Conservation (phyloP, 2,113 vertebrate species). For the Sinocyclocheilus anophthalmus region DNA sequence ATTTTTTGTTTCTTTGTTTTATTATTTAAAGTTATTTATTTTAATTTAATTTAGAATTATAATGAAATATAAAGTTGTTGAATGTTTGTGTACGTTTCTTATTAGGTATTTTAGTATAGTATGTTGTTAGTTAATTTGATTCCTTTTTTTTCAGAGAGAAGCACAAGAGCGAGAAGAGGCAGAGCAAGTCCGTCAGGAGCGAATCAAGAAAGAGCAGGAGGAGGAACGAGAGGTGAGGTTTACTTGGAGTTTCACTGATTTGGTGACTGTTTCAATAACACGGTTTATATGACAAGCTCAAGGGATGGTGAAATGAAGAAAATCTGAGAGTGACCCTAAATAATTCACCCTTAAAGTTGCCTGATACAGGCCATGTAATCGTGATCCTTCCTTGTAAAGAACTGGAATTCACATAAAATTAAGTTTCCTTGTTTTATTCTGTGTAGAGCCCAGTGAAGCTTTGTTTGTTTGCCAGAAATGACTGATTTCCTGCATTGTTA, state of each 20-base stretch:
- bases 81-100: not conserved
- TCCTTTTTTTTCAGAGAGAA: conserved; percentile 83
- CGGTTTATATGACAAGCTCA: not conserved
- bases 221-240: conserved; percentile 93
- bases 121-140: not conserved
- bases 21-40: not conserved
- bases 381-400: not conserved
- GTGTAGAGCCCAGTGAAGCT: not conserved
- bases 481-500: conserved; percentile 1
- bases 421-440: conserved; percentile 20
- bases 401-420: not conserved
- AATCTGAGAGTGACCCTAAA: not conserved
- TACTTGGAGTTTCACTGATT: not conserved
- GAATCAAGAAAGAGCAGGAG: conserved; percentile 93
- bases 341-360: not conserved
- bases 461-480: not conserved
- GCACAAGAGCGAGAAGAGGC: conserved; percentile 96
- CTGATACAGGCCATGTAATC: not conserved
- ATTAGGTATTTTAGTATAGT: not conserved
- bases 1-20: too few species aligned
- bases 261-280: conserved; percentile 27
- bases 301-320: not conserved
- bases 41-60: not conserved
- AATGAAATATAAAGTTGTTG: not conserved
- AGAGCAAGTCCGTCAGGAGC: conserved; percentile 93